Evolutionary conservation across 1,140 invertebrate genomes (phyloP).

Genomic region (Drosophila busckii): DNA sequence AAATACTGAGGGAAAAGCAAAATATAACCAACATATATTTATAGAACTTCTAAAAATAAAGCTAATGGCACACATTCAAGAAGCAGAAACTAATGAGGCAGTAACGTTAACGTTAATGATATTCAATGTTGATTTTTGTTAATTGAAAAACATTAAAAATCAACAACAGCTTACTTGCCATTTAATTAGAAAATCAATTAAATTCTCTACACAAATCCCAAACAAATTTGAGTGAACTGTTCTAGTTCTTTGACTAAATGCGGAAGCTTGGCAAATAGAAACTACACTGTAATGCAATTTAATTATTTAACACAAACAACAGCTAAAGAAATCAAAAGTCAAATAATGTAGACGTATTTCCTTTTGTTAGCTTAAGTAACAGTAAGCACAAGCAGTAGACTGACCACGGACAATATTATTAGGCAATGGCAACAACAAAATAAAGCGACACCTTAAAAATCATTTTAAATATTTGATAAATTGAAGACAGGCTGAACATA

Average conservation of each 20-base stretch:
- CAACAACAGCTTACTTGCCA: too few species aligned
- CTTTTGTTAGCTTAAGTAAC: too few species aligned
- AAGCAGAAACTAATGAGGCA: neutral
- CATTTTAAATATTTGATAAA: too few species aligned
- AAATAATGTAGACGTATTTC: too few species aligned
- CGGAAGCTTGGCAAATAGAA: conserved; percentile 31
- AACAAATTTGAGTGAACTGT: neutral
- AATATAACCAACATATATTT: too few species aligned
- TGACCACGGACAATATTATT: conserved; percentile 64
- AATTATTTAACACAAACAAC: conserved; percentile 50
- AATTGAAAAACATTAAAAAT: conserved; percentile 20
- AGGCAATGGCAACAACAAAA: neutral
- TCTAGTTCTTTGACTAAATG: conserved; percentile 26
- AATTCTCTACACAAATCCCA: conserved; percentile 2
- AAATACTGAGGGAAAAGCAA: too few species aligned
- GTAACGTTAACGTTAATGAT: conserved; percentile 19
- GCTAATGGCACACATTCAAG: neutral
- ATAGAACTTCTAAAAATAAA: conserved; percentile 40
- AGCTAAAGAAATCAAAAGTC: conserved; percentile 28
- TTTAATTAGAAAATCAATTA: conserved; percentile 16
- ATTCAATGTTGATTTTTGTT: conserved; percentile 26
- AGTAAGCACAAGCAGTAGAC: too few species aligned
- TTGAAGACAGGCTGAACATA: too few species aligned
- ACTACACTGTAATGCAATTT: conserved; percentile 53
- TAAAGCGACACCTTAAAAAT: neutral